Evolutionary conservation across 2,888 invertebrate genomes (phyloP).

Genomic region (Caenorhabditis macrosperma): DNA sequence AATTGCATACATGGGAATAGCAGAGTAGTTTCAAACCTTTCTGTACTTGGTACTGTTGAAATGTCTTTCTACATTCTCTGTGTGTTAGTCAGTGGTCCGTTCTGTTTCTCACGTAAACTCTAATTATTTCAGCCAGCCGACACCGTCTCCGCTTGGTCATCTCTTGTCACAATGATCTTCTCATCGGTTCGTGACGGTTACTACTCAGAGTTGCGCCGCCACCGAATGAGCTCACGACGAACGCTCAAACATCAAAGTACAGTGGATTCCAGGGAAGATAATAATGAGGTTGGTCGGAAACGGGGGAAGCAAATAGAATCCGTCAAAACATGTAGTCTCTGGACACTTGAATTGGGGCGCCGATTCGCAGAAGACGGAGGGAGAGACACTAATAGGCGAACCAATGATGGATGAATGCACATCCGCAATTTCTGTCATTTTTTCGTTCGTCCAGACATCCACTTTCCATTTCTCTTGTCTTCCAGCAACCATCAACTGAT

Average conservation of each 20-base stretch:
- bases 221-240: constrained; percentile 65
- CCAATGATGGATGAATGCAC: constrained; percentile 14
- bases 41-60: too few relatives aligned
- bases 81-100: too few relatives aligned
- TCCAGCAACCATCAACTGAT: constrained; percentile 21
- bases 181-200: constrained; percentile 79
- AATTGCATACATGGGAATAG: too few relatives aligned
- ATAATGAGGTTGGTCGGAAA: constrained; percentile 39
- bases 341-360: background rate
- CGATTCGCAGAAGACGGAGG: background rate
- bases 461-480: background rate
- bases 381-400: background rate
- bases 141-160: constrained; percentile 78
- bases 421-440: constrained; percentile 11
- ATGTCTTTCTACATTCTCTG: too few relatives aligned
- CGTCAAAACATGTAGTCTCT: background rate
- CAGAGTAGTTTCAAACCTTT: too few relatives aligned
- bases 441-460: background rate
- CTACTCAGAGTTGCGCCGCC: constrained; percentile 74
- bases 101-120: background rate
- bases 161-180: constrained; percentile 77
- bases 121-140: constrained; percentile 73
- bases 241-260: constrained; percentile 64
- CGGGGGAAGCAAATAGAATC: background rate
- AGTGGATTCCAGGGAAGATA: constrained; percentile 62